Base-by-base conservation (phyloP, 2,888 invertebrate species). In the Ormyrus thymus region DNA sequence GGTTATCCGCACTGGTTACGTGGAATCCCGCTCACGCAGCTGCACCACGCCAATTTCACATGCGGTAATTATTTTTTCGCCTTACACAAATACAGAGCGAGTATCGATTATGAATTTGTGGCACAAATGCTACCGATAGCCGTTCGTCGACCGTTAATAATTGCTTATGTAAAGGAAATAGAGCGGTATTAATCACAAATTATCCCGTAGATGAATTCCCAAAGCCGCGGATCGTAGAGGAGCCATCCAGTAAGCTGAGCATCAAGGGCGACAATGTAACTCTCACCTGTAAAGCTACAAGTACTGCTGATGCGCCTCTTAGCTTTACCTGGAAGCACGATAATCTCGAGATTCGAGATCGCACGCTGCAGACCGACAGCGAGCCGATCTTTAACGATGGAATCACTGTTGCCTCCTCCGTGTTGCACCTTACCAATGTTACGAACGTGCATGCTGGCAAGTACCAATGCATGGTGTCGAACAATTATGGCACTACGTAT, bases 381-480 rank as follows among this genome's bases (percentile, higher is more conserved):
- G 87, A 91, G 50, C 84, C 91, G 50, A 86, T 91, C 7, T 89
- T 91, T 7, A 91, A 92, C 76, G 91, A 90, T 79, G 93, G 94
- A 79, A 92, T 94, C 81, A 93, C 93, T 1, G 92, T 93, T 83
- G 94, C 94, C 59, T 92, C 94, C 59, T 96, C 97, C 15, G 92
- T 93, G 72, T 92, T 98, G 76, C 92, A 94, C 70, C 92, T 98
- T 81, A 91, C 91, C 55, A 94, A 95, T 88, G 94, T 97, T 0
- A 94, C 94, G 72, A 94, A 96, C 90, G 92, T 93, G 59, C 95
- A 97, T 89, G 95, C 95, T 80, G 98, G 98, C 0, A 94, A 93
- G 89, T 98, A 98, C 90, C 98, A 98, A 90, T 98, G 98, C 91
- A 94, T 97, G 82, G 96, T 97, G 9, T 94, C 95, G 13, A 98